Evolutionary conservation across 2,888 invertebrate genomes (phyloP), one percentile per base, ranked within the genome.

Genomic region (Pediacus dermestoides): DNA sequence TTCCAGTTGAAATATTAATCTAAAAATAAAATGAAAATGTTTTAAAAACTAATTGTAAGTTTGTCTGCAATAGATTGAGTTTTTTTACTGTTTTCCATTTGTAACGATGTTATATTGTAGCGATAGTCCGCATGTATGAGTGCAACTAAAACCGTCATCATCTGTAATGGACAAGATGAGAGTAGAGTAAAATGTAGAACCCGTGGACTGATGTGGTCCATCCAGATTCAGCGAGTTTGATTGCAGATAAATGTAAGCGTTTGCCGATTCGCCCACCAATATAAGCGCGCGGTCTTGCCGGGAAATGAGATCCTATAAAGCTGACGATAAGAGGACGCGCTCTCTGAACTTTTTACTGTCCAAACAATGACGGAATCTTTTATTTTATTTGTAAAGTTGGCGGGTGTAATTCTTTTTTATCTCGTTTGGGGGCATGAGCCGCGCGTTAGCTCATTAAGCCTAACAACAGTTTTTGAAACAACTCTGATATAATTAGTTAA

Each of bases 401-500:
- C 40, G 50, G 36, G 33, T 33, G 31, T 31, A 32, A 48, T 48
- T 50, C 45, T 46, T 49, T 52, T 54, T 55, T 50, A 49, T 50
- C 50, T 34, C 30, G 31, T 34, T 35, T 52, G 52, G 50, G 50
- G 36, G 38, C 34, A 37, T 34, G 33, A 38, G 39, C 44, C 39
- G 41, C 33, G 39, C 44, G 41, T 40, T 42, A 39, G 38, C 47
- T 46, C 54, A 47, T 56, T 53, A 55, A 52, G 39, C 39, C 47
- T 42, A 49, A 46, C 48, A 53, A 46, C 50, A 53, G 44, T 53
- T 59, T 53, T 54, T 46, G 28, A 54, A 58, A 54, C 56, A 47
- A 48, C 49, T 46, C 53, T 49, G 48, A 52, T 53, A 53, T 57
- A 59, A 61, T 59, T 60, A 58, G 52, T 55, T 58, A 56, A 60